Evolutionary conservation across 2,113 vertebrate species (phyloP).

Genomic region (Peromyscus leucopus): DNA sequence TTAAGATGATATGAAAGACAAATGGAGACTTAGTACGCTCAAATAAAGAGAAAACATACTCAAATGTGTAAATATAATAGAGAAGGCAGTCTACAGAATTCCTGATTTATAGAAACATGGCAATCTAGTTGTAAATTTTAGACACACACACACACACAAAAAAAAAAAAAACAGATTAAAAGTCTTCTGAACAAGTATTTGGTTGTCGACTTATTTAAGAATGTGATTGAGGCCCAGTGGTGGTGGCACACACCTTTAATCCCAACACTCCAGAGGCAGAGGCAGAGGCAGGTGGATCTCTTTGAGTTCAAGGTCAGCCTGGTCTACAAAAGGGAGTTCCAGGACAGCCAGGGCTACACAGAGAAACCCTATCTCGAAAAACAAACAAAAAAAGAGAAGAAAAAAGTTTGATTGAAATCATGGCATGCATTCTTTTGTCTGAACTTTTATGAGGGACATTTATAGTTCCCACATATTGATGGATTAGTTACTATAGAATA

Average conservation of each 20-base stretch:
- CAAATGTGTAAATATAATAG: background rate
- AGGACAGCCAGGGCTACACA: background rate
- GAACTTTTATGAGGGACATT: background rate
- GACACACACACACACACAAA: background rate
- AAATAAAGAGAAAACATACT: conserved; percentile 40
- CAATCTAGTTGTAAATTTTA: conserved; percentile 32
- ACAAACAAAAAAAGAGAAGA: background rate
- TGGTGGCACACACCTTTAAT: background rate
- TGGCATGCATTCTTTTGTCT: conserved; percentile 12
- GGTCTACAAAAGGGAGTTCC: background rate
- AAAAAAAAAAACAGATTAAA: background rate
- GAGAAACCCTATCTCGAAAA: background rate
- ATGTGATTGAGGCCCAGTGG: background rate
- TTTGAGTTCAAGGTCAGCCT: background rate
- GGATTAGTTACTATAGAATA: background rate
- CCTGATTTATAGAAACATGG: conserved; percentile 27
- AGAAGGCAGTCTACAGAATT: background rate
- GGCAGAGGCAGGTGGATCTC: background rate
- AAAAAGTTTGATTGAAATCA: background rate
- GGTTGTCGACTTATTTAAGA: background rate
- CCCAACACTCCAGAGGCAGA: background rate
- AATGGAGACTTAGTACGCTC: conserved; percentile 4
- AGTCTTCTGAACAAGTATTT: conserved; percentile 13
- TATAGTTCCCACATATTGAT: background rate
- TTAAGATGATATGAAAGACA: background rate